Evolutionary conservation across 2,113 vertebrate genomes (phyloP).

Genomic region (Mesitornis unicolor): DNA sequence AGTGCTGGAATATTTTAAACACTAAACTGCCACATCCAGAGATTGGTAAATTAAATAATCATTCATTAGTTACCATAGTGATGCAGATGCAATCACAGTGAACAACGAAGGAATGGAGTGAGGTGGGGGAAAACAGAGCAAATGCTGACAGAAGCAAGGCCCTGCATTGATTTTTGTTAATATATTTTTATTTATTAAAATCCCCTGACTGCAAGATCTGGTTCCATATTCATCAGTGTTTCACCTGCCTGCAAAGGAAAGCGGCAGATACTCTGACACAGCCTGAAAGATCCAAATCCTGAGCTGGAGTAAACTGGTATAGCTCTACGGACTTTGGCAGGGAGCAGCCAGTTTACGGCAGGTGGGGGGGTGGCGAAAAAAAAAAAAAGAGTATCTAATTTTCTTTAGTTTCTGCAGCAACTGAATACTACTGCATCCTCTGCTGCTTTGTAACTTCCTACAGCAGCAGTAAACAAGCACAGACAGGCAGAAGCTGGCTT

Average conservation of each 20-base stretch:
- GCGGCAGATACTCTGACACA: neutral
- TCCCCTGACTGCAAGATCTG: neutral
- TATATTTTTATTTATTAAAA: slow-evolving; percentile 17
- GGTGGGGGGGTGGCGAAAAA: neutral
- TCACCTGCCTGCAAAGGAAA: neutral
- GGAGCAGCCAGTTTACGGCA: neutral
- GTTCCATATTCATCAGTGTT: neutral
- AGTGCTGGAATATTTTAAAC: slow-evolving; percentile 24
- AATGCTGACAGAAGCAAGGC: neutral
- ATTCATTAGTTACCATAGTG: slow-evolving; percentile 51
- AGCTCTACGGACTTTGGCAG: neutral
- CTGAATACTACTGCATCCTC: neutral
- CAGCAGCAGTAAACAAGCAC: neutral
- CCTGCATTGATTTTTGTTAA: neutral
- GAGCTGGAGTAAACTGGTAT: neutral
- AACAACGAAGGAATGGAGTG: neutral
- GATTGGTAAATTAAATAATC: slow-evolving; percentile 56
- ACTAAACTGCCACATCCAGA: neutral
- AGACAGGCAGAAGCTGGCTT: neutral
- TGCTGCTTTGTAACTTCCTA: neutral
- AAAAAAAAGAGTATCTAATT: neutral
- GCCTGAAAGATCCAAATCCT: neutral
- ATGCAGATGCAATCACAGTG: slow-evolving; percentile 12
- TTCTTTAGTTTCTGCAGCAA: neutral
- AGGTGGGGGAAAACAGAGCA: neutral